A percentile compares a stretch with the other conserved stretches of the same genome.
phyloP scores from a whole-genome alignment of 2,888 invertebrate species.

The Pheosia tremula region DNA sequence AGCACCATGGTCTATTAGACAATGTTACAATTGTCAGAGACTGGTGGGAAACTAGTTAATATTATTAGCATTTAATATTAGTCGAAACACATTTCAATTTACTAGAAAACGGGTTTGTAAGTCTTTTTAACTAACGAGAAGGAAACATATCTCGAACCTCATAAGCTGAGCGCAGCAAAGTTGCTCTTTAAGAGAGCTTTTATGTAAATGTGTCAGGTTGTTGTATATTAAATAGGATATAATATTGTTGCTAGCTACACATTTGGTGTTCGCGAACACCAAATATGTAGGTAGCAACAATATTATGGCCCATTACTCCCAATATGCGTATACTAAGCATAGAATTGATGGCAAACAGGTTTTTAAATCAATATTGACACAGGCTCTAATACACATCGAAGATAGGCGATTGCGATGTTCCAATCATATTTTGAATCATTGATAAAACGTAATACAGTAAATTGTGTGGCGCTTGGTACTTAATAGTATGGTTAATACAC shows the following conservation, averaged over 20 bases:
- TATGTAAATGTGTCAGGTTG: neutral
- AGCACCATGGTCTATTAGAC: too few species aligned
- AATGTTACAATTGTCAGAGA: too few species aligned
- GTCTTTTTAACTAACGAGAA: too few species aligned
- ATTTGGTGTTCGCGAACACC: neutral
- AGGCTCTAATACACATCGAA: neutral
- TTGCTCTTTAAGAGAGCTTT: too few species aligned
- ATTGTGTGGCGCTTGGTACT: too few species aligned
- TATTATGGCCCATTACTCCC: constrained; percentile 1
- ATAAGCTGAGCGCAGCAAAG: neutral
- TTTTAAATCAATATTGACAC: neutral
- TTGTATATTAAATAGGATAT: neutral
- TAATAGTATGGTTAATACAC: too few species aligned
- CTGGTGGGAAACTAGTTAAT: too few species aligned
- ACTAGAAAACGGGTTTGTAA: too few species aligned
- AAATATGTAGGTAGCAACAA: too few species aligned
- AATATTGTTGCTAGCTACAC: neutral
- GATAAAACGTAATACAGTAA: neutral
- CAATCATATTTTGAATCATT: too few species aligned
- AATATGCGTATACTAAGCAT: neutral
- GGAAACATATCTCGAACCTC: constrained; percentile 11
- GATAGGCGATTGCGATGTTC: neutral
- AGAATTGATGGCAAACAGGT: neutral
- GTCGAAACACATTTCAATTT: too few species aligned
- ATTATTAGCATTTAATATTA: too few species aligned